Evolutionary conservation across 2,888 invertebrate species (phyloP).

Genomic region (Noctua janthina): DNA sequence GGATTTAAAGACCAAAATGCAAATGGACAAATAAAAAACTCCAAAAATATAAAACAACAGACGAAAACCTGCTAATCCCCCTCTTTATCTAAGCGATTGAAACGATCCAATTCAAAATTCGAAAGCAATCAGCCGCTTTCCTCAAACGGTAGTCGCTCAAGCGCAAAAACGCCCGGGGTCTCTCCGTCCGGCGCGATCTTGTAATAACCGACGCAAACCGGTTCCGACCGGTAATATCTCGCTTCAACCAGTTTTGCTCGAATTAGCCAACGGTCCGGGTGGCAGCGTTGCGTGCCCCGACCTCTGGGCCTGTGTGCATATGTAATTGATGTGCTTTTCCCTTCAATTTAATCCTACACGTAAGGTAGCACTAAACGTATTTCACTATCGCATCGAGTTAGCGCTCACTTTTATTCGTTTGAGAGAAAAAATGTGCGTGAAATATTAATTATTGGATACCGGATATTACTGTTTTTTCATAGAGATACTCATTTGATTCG

Average conservation of each 20-base stretch:
- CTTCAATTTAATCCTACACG: conserved; percentile 78
- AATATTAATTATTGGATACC: not conserved
- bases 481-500: not conserved
- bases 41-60: conserved; percentile 15
- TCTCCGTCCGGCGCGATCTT: conserved; percentile 66
- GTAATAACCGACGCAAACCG: conserved; percentile 72
- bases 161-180: conserved; percentile 70
- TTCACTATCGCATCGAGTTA: conserved; percentile 69
- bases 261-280: conserved; percentile 73
- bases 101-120: conserved; percentile 69
- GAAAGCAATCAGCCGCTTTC: conserved; percentile 67
- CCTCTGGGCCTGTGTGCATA: conserved; percentile 79
- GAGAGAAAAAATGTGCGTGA: conserved; percentile 33
- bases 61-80: conserved; percentile 48
- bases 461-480: not conserved
- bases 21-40: conserved; percentile 6
- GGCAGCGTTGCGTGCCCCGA: conserved; percentile 77
- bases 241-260: conserved; percentile 72
- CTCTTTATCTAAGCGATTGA: conserved; percentile 59
- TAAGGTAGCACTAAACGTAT: conserved; percentile 67
- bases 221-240: conserved; percentile 74
- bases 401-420: conserved; percentile 61
- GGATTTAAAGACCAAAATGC: conserved; percentile 6
- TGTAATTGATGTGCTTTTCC: conserved; percentile 82
- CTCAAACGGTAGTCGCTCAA: conserved; percentile 65